Percentiles rank a stretch among this genome's conserved stretches.
Evolutionary conservation across 92 coral and sea anemone species (phyloP).

Genomic region (Siderastrea radians): DNA sequence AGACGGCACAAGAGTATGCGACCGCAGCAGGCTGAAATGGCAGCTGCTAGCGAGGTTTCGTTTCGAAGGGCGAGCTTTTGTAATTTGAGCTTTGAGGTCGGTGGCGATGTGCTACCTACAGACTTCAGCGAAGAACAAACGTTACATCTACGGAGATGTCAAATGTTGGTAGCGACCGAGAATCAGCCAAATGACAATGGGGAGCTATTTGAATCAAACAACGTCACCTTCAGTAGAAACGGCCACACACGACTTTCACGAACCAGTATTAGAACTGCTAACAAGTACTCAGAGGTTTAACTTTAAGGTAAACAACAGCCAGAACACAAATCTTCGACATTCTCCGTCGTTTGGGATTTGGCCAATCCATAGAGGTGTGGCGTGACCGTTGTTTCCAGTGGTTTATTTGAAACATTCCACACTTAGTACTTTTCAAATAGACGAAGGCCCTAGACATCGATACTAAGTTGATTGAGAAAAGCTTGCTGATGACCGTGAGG

Average conservation of each 20-base stretch:
- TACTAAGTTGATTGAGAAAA: too few relatives aligned
- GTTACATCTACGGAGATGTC: conserved; percentile 9
- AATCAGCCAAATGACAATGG: not conserved
- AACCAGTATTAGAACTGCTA: not conserved
- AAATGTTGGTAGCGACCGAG: not conserved
- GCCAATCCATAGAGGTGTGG: too few relatives aligned
- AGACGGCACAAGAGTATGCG: conserved; percentile 24
- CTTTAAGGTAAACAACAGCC: not conserved
- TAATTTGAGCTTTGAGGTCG: conserved; percentile 33
- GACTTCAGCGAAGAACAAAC: not conserved
- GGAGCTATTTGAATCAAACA: not conserved
- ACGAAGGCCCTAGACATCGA: too few relatives aligned
- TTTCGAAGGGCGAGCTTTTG: conserved; percentile 41
- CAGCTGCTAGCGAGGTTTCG: not conserved
- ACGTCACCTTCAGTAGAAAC: not conserved
- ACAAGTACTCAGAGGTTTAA: not conserved
- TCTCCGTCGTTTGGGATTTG: too few relatives aligned
- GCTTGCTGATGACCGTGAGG: too few relatives aligned
- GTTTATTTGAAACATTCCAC: too few relatives aligned
- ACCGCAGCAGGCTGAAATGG: not conserved
- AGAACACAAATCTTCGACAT: too few relatives aligned
- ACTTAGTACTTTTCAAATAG: too few relatives aligned
- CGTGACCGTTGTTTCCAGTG: too few relatives aligned
- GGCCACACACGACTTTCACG: not conserved
- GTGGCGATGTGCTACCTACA: not conserved